Percentiles rank a stretch among this genome's conserved stretches.
These are phyloP conservation scores for Oasisia sp. DNA, from an alignment of 2,888 invertebrate species.

Conservation along the genomic window DNA sequence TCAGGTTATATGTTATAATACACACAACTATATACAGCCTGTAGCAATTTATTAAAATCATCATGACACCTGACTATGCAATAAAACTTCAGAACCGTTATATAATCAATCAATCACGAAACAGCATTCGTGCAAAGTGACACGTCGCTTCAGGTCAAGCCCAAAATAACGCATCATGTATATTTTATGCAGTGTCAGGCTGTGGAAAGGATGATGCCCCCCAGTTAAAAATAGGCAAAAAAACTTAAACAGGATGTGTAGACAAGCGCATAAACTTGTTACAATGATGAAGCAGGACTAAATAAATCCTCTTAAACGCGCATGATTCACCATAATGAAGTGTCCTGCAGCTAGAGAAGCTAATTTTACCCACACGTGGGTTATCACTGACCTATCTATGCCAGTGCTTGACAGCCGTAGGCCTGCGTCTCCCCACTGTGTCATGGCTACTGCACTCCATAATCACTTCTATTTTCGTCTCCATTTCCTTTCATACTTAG, in stretches of 20 bases:
- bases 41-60: not conserved
- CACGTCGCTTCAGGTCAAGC: not conserved
- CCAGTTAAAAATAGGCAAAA: not conserved
- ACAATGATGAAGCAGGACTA: slow-evolving; percentile 11
- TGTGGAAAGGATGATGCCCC: not conserved
- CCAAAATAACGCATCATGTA: not conserved
- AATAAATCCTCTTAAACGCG: not conserved
- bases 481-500: too few species aligned
- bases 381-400: slow-evolving; percentile 10
- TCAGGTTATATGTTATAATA: too few species aligned
- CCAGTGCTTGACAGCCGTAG: not conserved
- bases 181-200: not conserved
- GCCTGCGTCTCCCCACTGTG: not conserved
- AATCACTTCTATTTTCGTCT: too few species aligned
- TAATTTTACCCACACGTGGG: not conserved
- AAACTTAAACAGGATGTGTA: not conserved
- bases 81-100: not conserved
- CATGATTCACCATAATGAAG: slow-evolving; percentile 17
- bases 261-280: not conserved
- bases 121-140: not conserved
- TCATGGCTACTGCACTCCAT: not conserved
- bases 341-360: not conserved
- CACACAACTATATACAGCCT: too few species aligned
- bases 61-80: not conserved
- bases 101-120: not conserved